A percentile compares a stretch with the other conserved stretches of the same genome.
These are phyloP conservation scores for Characodon lateralis DNA, from an alignment of 2,797 vertebrate species.

Conservation along the genomic window DNA sequence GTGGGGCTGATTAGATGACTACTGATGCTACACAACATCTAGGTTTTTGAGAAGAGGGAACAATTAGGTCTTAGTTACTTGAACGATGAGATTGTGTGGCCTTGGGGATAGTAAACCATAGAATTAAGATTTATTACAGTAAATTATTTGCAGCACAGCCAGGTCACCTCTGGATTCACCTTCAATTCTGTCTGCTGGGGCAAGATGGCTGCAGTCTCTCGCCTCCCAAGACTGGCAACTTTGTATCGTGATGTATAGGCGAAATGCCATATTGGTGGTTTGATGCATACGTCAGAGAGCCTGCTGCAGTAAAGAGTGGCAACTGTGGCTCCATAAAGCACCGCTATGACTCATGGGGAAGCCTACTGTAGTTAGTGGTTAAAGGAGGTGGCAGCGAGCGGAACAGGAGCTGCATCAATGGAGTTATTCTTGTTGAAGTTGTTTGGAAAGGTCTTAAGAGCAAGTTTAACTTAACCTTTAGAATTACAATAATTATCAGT, in stretches of 20 bases:
- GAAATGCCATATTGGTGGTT: slow-evolving; percentile 68
- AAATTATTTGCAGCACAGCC: slow-evolving; percentile 48
- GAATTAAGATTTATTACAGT: slow-evolving; percentile 62
- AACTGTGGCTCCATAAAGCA: slow-evolving; percentile 74
- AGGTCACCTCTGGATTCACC: slow-evolving; percentile 54
- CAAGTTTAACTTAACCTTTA: slow-evolving; percentile 11
- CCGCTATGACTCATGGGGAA: slow-evolving; percentile 65
- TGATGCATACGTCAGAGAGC: slow-evolving; percentile 62
- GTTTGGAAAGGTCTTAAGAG: slow-evolving; percentile 42
- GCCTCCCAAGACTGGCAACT: slow-evolving; percentile 38
- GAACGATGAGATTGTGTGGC: slow-evolving; percentile 61
- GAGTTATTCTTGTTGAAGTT: slow-evolving; percentile 44
- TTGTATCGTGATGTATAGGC: slow-evolving; percentile 51
- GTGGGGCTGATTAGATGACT: slow-evolving; percentile 69
- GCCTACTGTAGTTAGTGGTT: slow-evolving; percentile 70
- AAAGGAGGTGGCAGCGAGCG: slow-evolving; percentile 65
- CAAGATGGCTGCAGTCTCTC: slow-evolving; percentile 39
- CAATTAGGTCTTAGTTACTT: slow-evolving; percentile 64
- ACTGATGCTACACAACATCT: slow-evolving; percentile 55
- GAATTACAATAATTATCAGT: slow-evolving; percentile 22
- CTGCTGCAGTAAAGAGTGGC: slow-evolving; percentile 63
- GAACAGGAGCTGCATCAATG: slow-evolving; percentile 59
- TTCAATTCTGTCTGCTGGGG: slow-evolving; percentile 43
- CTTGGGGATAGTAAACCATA: slow-evolving; percentile 56
- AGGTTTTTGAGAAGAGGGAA: slow-evolving; percentile 42